Conservation (phyloP, 2,113 vertebrate genomes). For the Sphaerodactylus townsendi region DNA sequence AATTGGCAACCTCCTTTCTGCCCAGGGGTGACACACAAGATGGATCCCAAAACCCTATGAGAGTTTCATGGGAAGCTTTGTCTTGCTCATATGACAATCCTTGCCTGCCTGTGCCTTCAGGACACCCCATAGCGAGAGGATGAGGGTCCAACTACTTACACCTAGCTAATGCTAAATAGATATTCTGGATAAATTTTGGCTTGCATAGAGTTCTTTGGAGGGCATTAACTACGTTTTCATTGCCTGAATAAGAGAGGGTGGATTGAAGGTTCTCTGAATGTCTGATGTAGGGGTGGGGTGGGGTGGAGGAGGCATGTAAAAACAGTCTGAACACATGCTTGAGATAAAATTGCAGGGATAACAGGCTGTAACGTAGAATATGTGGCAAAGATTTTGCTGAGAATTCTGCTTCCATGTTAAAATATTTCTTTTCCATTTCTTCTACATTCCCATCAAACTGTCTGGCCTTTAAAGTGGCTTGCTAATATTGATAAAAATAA, state of each 20-base stretch:
- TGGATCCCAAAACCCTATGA: too few species aligned
- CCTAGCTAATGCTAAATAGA: background rate
- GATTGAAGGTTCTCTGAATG: background rate
- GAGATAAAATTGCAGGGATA: background rate
- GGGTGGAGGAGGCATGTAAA: background rate
- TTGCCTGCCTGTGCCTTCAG: too few species aligned
- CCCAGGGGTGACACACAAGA: too few species aligned
- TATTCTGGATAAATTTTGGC: background rate
- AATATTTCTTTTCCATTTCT: background rate
- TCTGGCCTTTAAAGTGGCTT: conserved; percentile 1
- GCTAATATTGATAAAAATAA: background rate
- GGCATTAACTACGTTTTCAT: background rate
- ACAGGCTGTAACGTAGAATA: background rate
- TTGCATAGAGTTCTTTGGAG: background rate
- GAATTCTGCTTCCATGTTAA: background rate
- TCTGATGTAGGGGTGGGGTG: too few species aligned
- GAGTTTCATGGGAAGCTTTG: too few species aligned
- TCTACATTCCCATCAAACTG: background rate
- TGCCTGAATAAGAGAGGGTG: background rate
- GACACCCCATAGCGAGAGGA: too few species aligned
- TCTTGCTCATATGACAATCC: too few species aligned
- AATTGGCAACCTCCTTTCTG: too few species aligned
- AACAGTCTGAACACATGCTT: background rate
- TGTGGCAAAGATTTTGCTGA: background rate
- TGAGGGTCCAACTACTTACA: too few species aligned